A percentile compares a stretch with the other conserved stretches of the same genome.
phyloP scores from a whole-genome alignment of 2,888 invertebrate species.

The Choreutis nemorana region DNA sequence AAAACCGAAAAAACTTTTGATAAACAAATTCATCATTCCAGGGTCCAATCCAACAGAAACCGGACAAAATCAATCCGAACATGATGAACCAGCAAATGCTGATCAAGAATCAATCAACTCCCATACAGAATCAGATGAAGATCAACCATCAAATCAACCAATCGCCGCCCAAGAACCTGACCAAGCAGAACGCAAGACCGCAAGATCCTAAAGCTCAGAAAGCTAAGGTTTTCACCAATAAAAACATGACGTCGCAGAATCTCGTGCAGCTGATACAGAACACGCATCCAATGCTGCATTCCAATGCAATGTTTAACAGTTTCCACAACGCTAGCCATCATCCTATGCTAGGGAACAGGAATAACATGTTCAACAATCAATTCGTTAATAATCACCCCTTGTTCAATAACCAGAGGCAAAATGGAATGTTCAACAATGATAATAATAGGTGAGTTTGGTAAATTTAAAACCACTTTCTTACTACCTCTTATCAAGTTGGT shows the following conservation, averaged over 20 bases:
- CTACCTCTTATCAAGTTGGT: no score
- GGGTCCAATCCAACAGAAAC: slow-evolving; percentile 36
- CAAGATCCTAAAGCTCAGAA: slow-evolving; percentile 29
- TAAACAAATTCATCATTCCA: slow-evolving; percentile 15
- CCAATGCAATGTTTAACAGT: slow-evolving; percentile 31
- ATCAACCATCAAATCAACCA: slow-evolving; percentile 11
- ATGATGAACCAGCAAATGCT: slow-evolving; percentile 24
- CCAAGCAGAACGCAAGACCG: slow-evolving; percentile 9
- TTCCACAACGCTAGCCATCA: slow-evolving; percentile 54
- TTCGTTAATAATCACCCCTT: slow-evolving; percentile 28
- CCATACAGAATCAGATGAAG: slow-evolving; percentile 9
- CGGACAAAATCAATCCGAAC: slow-evolving; percentile 19
- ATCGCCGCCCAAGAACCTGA: slow-evolving; percentile 21
- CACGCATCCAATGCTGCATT: slow-evolving; percentile 53
- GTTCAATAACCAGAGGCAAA: slow-evolving; percentile 30
- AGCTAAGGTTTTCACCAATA: slow-evolving; percentile 29
- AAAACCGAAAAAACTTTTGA: no score
- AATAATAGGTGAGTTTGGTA: slow-evolving; percentile 19
- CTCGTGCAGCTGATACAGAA: slow-evolving; percentile 52
- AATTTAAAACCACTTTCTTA: no score
- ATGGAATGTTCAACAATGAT: slow-evolving; percentile 30
- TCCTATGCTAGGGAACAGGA: slow-evolving; percentile 38
- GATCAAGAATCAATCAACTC: slow-evolving; percentile 11
- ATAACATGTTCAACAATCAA: slow-evolving; percentile 22
- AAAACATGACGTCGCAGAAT: slow-evolving; percentile 36